Percentiles rank a stretch among this genome's conserved stretches.
Evolutionary conservation across 1,140 invertebrate species (phyloP).

Genomic region (Gonioctena quinquepunctata): DNA sequence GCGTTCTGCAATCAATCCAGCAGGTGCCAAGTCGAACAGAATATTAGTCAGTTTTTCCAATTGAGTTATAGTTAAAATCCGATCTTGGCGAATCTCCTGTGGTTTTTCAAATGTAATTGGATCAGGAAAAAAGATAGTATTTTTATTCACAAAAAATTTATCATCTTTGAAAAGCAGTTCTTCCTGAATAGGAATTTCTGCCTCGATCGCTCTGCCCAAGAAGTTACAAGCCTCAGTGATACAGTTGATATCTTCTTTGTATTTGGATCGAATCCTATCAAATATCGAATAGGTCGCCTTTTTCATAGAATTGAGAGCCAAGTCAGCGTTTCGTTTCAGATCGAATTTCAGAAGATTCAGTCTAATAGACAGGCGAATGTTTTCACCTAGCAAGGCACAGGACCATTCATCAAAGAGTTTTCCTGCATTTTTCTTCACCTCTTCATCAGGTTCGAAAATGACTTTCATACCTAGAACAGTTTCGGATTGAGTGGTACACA

Average conservation of each 20-base stretch:
- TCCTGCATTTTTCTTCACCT: conserved; percentile 26
- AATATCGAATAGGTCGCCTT: conserved; percentile 56
- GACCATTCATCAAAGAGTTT: conserved; percentile 58
- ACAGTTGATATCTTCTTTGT: conserved; percentile 60
- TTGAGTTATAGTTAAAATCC: conserved; percentile 59
- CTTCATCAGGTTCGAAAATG: conserved; percentile 21
- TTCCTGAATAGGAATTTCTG: conserved; percentile 43
- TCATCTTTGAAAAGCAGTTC: conserved; percentile 38
- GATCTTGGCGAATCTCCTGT: conserved; percentile 25
- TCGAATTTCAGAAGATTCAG: conserved; percentile 54
- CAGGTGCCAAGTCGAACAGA: conserved; percentile 60
- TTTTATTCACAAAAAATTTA: conserved; percentile 35
- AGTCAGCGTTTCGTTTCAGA: conserved; percentile 56
- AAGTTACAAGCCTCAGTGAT: conserved; percentile 60
- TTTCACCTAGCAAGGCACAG: conserved; percentile 60
- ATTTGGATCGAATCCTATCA: conserved; percentile 56
- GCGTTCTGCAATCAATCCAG: conserved; percentile 58
- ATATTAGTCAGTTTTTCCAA: conserved; percentile 57
- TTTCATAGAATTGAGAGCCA: conserved; percentile 55
- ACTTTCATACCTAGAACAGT: background rate
- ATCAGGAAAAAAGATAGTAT: conserved; percentile 28
- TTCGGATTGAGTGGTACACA: too few relatives aligned
- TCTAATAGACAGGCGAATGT: conserved; percentile 56
- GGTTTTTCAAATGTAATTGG: conserved; percentile 24
- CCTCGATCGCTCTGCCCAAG: conserved; percentile 62